Evolutionary conservation across 2,888 invertebrate genomes (phyloP).

Genomic region (Rugalucina vietnamica): DNA sequence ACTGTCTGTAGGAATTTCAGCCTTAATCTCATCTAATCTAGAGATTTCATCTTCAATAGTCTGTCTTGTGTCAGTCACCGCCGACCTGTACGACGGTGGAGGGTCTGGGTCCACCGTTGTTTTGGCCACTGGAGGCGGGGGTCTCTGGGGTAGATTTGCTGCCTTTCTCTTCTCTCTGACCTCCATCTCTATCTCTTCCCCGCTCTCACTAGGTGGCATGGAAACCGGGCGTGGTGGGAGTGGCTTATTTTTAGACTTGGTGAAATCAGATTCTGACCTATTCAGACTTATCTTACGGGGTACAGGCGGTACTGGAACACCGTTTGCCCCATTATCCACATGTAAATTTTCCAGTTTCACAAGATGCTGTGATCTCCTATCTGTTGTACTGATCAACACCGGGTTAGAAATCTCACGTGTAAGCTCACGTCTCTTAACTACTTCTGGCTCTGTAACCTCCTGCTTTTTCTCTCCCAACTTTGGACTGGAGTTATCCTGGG

Average conservation of each 20-base stretch:
- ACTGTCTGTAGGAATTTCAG: conserved; percentile 41
- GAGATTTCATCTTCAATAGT: conserved; percentile 53
- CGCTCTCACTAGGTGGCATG: conserved; percentile 63
- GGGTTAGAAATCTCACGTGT: conserved; percentile 77
- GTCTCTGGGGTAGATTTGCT: conserved; percentile 56
- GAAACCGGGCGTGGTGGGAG: conserved; percentile 65
- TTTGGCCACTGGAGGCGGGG: conserved; percentile 55
- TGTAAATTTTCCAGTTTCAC: conserved; percentile 55
- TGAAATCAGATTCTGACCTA: conserved; percentile 49
- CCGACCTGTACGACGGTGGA: conserved; percentile 4
- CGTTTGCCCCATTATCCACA: neutral
- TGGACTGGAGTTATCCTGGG: conserved; percentile 25
- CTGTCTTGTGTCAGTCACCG: conserved; percentile 39
- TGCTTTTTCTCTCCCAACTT: conserved; percentile 21
- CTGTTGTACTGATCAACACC: conserved; percentile 78
- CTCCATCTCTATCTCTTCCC: conserved; percentile 22
- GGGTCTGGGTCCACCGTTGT: neutral
- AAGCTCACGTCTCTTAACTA: conserved; percentile 72
- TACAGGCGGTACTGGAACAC: conserved; percentile 42
- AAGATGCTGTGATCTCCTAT: conserved; percentile 75
- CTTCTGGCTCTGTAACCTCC: conserved; percentile 36
- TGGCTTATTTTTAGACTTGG: conserved; percentile 47
- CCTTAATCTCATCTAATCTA: conserved; percentile 52
- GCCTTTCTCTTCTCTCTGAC: conserved; percentile 56
- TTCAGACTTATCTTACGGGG: conserved; percentile 58